A percentile compares a stretch with the other conserved stretches of the same genome.
Conservation (phyloP, 1,140 invertebrate genomes). For the Scaptodrosophila lebanonensis region DNA sequence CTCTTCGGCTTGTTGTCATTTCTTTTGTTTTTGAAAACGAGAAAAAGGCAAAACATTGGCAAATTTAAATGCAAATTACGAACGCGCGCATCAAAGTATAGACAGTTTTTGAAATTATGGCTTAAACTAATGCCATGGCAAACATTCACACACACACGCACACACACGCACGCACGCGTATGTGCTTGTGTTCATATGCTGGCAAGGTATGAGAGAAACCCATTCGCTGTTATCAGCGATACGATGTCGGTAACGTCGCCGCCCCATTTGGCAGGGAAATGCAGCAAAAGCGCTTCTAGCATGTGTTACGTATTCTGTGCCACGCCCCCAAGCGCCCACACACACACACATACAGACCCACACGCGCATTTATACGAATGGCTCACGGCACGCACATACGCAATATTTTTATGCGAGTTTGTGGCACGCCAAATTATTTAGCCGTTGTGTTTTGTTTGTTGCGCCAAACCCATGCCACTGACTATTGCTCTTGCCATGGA, state of each 20-base stretch:
- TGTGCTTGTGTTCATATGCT: too few species aligned
- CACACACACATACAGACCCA: background rate
- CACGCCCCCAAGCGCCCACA: background rate
- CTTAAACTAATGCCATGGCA: conserved; percentile 29
- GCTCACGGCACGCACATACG: conserved; percentile 47
- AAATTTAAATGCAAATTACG: conserved; percentile 74
- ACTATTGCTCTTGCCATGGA: too few species aligned
- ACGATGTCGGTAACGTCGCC: too few species aligned
- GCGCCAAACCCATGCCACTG: too few species aligned
- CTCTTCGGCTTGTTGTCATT: conserved; percentile 20
- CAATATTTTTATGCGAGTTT: conserved; percentile 68
- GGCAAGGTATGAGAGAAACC: too few species aligned
- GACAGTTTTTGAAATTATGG: conserved; percentile 66
- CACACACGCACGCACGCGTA: background rate
- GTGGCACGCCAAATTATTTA: conserved; percentile 56
- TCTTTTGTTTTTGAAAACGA: conserved; percentile 51
- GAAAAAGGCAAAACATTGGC: conserved; percentile 71
- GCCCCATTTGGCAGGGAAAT: conserved; percentile 10
- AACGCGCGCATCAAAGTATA: conserved; percentile 25
- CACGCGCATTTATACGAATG: background rate
- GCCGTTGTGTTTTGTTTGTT: conserved; percentile 13
- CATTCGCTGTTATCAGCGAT: too few species aligned
- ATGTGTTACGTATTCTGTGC: background rate
- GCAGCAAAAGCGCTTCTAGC: background rate
- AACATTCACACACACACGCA: background rate